Conservation (phyloP, 2,888 invertebrate genomes). For the Deroplatys truncata region DNA sequence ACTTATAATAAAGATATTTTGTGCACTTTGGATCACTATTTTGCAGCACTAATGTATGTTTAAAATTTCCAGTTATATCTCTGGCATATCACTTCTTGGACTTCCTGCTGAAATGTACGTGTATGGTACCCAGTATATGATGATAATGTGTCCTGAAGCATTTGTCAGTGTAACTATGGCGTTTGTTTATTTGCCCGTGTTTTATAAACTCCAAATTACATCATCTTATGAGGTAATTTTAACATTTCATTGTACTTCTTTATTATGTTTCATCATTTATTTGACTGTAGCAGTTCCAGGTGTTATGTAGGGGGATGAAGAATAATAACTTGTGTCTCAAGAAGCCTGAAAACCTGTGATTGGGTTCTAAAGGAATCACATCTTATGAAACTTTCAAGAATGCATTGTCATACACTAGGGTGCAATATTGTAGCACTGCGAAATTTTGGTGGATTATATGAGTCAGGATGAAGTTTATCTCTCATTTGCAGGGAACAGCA, state of each 20-base stretch:
- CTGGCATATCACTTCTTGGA: slow-evolving; percentile 68
- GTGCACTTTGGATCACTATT: not conserved
- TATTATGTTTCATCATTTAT: not conserved
- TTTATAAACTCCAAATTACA: slow-evolving; percentile 49
- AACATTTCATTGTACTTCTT: not conserved
- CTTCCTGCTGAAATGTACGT: slow-evolving; percentile 73
- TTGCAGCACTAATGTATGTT: not conserved
- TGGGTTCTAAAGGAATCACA: no score
- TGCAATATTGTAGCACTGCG: no score
- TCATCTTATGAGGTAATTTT: slow-evolving; percentile 61
- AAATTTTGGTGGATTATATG: no score
- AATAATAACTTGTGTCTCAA: no score
- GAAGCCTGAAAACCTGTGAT: no score
- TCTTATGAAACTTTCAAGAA: no score
- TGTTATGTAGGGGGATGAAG: no score
- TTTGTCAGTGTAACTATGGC: slow-evolving; percentile 64
- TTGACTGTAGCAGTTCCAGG: not conserved
- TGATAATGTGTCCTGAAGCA: slow-evolving; percentile 59
- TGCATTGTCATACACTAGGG: no score
- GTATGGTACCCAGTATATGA: slow-evolving; percentile 69
- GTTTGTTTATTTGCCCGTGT: slow-evolving; percentile 65
- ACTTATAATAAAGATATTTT: no score
- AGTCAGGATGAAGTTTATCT: no score
- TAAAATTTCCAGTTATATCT: slow-evolving; percentile 57
- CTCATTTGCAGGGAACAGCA: no score